Percentiles rank a stretch among this genome's conserved stretches.
phyloP scores from a whole-genome alignment of 2,113 vertebrate genomes.

The Laticauda laticaudata region DNA sequence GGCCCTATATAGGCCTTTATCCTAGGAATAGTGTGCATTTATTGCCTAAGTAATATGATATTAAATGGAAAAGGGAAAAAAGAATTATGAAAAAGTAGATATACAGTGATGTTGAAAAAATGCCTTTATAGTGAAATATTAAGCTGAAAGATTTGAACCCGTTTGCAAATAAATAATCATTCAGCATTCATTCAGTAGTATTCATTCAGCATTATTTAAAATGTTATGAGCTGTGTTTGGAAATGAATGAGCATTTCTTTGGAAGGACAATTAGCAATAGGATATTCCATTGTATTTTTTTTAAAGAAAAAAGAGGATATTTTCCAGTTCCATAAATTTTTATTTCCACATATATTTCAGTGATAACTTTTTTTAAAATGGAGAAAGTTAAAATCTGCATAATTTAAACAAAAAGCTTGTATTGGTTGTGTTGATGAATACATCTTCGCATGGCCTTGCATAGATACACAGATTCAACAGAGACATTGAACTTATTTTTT shows the following conservation, averaged over 20 bases:
- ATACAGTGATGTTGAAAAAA: slow-evolving; percentile 30
- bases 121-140: not conserved
- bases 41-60: not conserved
- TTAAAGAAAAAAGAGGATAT: not conserved
- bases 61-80: not conserved
- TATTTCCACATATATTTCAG: slow-evolving; percentile 5
- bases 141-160: slow-evolving; percentile 6
- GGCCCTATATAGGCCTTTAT: not conserved
- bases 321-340: not conserved
- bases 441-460: slow-evolving; percentile 1
- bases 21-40: not conserved
- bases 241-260: slow-evolving; percentile 29
- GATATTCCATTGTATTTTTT: not conserved
- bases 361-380: not conserved
- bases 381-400: not conserved
- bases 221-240: slow-evolving; percentile 3
- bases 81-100: slow-evolving; percentile 10
- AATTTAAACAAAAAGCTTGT: not conserved
- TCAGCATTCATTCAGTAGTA: not conserved
- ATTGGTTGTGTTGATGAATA: not conserved
- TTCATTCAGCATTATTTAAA: slow-evolving; percentile 6
- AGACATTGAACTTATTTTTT: slow-evolving; percentile 18
- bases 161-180: slow-evolving; percentile 13
- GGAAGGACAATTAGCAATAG: not conserved
- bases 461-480: slow-evolving; percentile 20